Conservation (phyloP, 1,140 invertebrate genomes). For the Maniola jurtina region DNA sequence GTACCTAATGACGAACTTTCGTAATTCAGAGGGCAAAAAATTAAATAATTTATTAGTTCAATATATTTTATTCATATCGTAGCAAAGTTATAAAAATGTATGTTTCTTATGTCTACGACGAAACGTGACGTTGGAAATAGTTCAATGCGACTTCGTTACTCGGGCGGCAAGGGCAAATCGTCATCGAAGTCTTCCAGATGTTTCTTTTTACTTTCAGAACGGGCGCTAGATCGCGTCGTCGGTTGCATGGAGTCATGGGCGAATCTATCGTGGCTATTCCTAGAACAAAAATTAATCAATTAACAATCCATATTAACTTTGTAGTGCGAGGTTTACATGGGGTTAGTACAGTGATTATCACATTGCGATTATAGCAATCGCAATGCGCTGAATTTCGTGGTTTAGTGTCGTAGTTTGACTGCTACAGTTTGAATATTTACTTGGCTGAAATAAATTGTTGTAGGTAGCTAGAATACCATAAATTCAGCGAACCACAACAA, state of each 20-base stretch:
- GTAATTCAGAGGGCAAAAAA: background rate
- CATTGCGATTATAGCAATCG: no score
- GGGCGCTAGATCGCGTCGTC: constrained; percentile 34
- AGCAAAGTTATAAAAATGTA: constrained; percentile 15
- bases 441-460: no score
- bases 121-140: background rate
- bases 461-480: no score
- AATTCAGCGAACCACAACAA: no score
- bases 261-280: constrained; percentile 33
- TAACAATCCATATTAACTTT: background rate
- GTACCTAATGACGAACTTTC: background rate
- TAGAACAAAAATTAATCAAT: constrained; percentile 26
- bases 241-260: constrained; percentile 41
- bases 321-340: no score
- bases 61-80: constrained; percentile 20
- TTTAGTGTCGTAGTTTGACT: no score
- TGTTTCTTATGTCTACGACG: background rate
- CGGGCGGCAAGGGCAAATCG: constrained; percentile 64
- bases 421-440: no score
- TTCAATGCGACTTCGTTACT: constrained; percentile 32
- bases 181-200: constrained; percentile 56
- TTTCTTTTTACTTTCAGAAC: constrained; percentile 45
- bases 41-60: constrained; percentile 2
- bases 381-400: no score
- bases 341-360: no score